phyloP scores from a whole-genome alignment of 2,888 invertebrate genomes.

The Archips crataeganus region DNA sequence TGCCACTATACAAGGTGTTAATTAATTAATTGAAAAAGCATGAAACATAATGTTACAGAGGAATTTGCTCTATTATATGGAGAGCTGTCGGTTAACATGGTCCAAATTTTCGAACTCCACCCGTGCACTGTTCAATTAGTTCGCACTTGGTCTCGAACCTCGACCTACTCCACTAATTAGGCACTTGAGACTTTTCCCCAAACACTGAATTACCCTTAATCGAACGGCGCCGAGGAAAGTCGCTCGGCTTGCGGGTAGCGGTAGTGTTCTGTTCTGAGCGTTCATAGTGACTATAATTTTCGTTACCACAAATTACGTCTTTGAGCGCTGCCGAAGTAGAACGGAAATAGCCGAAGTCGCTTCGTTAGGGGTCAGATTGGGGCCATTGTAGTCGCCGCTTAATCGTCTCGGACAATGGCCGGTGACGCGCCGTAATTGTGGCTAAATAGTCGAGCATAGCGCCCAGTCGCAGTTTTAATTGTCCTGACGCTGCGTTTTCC shows the following conservation, averaged over 20 bases:
- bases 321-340: conserved; percentile 72
- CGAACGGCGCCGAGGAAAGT: conserved; percentile 13
- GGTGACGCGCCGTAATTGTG: conserved; percentile 78
- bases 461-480: conserved; percentile 43
- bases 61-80: no score
- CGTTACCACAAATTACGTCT: conserved; percentile 82
- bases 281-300: conserved; percentile 73
- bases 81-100: no score
- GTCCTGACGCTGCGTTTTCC: conserved; percentile 43
- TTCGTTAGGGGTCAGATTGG: conserved; percentile 81
- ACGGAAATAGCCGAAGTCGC: conserved; percentile 80
- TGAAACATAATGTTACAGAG: no score
- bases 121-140: background rate
- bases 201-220: conserved; percentile 31
- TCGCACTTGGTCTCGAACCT: background rate
- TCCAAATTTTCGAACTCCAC: no score
- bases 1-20: no score
- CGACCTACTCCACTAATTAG: conserved; percentile 26
- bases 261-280: conserved; percentile 51
- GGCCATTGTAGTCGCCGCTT: conserved; percentile 74
- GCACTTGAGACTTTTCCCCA: conserved; percentile 20
- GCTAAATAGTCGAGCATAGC: conserved; percentile 70
- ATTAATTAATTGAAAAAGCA: no score
- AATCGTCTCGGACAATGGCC: conserved; percentile 81
- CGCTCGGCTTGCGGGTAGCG: conserved; percentile 72